A percentile compares a stretch with the other conserved stretches of the same genome.
Evolutionary conservation across 2,888 invertebrate species (phyloP).

Genomic region (Miltochrista miniata): DNA sequence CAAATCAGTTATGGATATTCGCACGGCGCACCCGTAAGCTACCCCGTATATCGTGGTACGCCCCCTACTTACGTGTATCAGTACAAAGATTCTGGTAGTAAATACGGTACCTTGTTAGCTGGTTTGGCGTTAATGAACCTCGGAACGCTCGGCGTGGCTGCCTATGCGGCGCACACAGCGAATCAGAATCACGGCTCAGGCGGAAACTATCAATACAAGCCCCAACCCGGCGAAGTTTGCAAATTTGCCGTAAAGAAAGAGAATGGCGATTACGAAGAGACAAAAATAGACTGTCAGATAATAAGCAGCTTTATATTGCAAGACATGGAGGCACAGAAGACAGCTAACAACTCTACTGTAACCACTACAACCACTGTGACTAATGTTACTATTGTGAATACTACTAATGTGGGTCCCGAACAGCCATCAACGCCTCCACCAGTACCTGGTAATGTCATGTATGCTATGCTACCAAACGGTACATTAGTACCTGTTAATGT

Average conservation of each 20-base stretch:
- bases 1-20: conserved; percentile 63
- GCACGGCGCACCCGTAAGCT: conserved; percentile 53
- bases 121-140: conserved; percentile 71
- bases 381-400: conserved; percentile 63
- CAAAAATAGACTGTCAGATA: conserved; percentile 69
- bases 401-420: conserved; percentile 43
- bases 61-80: conserved; percentile 73
- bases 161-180: conserved; percentile 43
- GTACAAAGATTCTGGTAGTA: conserved; percentile 71
- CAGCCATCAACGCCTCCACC: conserved; percentile 25
- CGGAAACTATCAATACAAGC: conserved; percentile 40
- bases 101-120: conserved; percentile 69
- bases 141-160: conserved; percentile 62
- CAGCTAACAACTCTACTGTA: conserved; percentile 50
- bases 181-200: conserved; percentile 32
- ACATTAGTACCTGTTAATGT: conserved; percentile 58
- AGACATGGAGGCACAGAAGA: conserved; percentile 42
- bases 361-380: conserved; percentile 63
- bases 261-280: conserved; percentile 73
- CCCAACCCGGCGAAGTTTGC: conserved; percentile 66
- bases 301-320: conserved; percentile 69
- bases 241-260: conserved; percentile 70
- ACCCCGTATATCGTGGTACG: conserved; percentile 67
- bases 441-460: conserved; percentile 38
- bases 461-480: conserved; percentile 63